These are phyloP conservation scores for Bibio marci DNA, from an alignment of 2,888 invertebrate genomes.

Conservation along the genomic window DNA sequence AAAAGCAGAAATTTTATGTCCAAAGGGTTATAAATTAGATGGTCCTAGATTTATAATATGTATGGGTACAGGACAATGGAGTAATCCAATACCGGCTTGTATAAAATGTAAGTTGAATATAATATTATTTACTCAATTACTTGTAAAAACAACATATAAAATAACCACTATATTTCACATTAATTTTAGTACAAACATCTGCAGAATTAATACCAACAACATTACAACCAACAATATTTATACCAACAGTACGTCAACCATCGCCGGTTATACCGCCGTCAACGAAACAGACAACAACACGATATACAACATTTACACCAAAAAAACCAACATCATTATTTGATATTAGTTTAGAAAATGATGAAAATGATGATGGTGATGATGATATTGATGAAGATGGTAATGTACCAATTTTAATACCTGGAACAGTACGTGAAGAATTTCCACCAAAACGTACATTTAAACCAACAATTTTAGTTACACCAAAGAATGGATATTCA, in stretches of 20 bases:
- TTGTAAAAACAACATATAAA: too few species aligned
- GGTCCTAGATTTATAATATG: conserved; percentile 54
- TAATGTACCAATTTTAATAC: conserved; percentile 17
- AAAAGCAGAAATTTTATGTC: conserved; percentile 57
- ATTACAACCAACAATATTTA: too few species aligned
- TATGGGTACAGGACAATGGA: conserved; percentile 61
- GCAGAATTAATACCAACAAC: too few species aligned
- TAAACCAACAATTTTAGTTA: conserved; percentile 18
- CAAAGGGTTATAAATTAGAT: conserved; percentile 45
- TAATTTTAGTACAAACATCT: too few species aligned
- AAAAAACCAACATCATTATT: conserved; percentile 11
- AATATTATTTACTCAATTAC: conserved; percentile 6
- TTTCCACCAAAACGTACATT: conserved; percentile 27
- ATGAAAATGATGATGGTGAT: conserved; percentile 23
- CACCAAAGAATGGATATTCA: conserved; percentile 21
- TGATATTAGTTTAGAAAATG: conserved; percentile 20
- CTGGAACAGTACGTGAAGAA: conserved; percentile 29
- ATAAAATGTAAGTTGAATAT: background rate
- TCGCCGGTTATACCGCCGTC: conserved; percentile 14
- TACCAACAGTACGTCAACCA: conserved; percentile 18
- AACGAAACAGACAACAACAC: conserved; percentile 16
- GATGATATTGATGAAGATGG: conserved; percentile 26
- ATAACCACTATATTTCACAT: too few species aligned
- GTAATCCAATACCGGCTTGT: conserved; percentile 36
- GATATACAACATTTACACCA: conserved; percentile 8